Evolutionary conservation across 2,888 invertebrate species (phyloP), one percentile per base, ranked within the genome.

Genomic region (Drosophila fulvimacula): DNA sequence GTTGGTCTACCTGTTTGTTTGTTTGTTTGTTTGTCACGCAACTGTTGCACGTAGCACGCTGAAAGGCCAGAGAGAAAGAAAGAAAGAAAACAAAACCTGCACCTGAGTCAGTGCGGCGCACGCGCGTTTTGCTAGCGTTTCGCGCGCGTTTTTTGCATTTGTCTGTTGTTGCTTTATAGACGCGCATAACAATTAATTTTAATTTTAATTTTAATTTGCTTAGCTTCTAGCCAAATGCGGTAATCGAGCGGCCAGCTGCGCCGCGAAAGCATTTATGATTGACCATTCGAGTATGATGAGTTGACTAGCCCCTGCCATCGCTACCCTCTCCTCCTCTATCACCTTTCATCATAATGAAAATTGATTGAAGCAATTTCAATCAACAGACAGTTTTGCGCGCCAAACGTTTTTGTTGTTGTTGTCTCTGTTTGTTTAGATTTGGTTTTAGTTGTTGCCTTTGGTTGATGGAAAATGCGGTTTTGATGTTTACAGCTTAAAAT

Each of bases 181-280:
- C 36, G 56, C 71, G 62, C 67, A 86, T 89, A 89, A 88, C 81
- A 80, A 86, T 86, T 79, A 74, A 76, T 83, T 76, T 85, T 80
- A 72, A 89, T 78, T 68, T 62, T 65, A 65, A 69, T 75, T 72
- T 55, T 78, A 69, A 73, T 82, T 82, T 66, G 67, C 63, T 17
- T n/a, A 51, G 86, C 76, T 52, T 81, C 63, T 55, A 69, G 56
- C 42, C 77, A 59, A 72, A 65, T 60, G 46, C 48, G 53, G 41
- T 57, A 61, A 21, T 13, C 2, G 44, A 17, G 10, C 10, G 30
- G 30, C 27, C 49, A 42, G 64, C 64, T 61, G 65, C 53, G 46
- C 57, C 46, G n/a, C 19, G 69, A 55, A 56, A 41, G 49, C 51
- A 57, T 64, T 72, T 56, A 57, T 60, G 71, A 60, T 57, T 66